phyloP scores from a whole-genome alignment of 2,113 vertebrate genomes.

The Sardina pilchardus region DNA sequence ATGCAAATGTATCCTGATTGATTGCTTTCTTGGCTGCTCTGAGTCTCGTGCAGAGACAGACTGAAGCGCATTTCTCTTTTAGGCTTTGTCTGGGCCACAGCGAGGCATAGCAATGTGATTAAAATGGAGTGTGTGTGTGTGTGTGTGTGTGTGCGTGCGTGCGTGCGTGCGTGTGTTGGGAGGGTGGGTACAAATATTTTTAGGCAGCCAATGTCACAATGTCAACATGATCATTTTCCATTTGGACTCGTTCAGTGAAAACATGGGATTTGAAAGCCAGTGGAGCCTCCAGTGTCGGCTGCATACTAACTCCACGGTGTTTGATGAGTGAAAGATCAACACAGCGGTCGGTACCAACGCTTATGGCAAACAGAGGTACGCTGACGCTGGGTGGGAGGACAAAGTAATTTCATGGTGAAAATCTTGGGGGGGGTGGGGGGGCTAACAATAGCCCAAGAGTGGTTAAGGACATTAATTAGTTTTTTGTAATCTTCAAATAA shows the following conservation, averaged over 20 bases:
- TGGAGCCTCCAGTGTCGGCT: not conserved
- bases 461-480: too few species aligned
- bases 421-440: too few species aligned
- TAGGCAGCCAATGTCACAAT: conserved; percentile 4
- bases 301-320: not conserved
- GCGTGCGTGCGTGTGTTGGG: not conserved
- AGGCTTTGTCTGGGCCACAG: not conserved
- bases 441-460: too few species aligned
- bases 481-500: too few species aligned
- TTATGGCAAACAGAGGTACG: too few species aligned
- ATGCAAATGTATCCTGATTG: not conserved
- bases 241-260: not conserved
- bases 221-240: conserved; percentile 3
- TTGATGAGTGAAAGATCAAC: not conserved
- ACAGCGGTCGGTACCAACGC: too few species aligned
- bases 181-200: not conserved
- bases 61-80: not conserved
- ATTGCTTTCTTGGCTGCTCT: not conserved
- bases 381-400: too few species aligned
- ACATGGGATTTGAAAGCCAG: not conserved
- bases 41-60: too few species aligned
- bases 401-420: too few species aligned
- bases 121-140: not conserved
- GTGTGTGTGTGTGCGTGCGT: not conserved
- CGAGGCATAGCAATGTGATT: not conserved